Evolutionary conservation across 2,888 invertebrate genomes (phyloP).

Genomic region (Odontomyia ornata): DNA sequence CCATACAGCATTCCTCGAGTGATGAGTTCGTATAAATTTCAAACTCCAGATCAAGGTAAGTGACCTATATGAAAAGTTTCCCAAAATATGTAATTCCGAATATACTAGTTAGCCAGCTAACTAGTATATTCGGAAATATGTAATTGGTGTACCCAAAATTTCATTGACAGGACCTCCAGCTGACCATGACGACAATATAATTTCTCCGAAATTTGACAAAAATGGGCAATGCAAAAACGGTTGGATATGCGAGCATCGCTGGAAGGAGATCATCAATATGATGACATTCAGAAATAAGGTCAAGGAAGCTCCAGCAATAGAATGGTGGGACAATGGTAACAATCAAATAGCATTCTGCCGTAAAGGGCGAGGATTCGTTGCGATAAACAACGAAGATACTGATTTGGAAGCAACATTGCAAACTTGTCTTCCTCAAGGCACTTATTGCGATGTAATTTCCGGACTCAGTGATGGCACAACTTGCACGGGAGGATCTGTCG

Average conservation of each 20-base stretch:
- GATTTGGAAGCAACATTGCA: constrained; percentile 64
- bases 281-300: constrained; percentile 74
- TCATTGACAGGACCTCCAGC: constrained; percentile 66
- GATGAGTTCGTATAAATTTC: constrained; percentile 83
- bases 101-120: not conserved
- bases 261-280: constrained; percentile 79
- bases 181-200: constrained; percentile 64
- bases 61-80: not conserved
- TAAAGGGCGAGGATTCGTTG: constrained; percentile 66
- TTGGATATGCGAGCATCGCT: constrained; percentile 82
- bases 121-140: no score
- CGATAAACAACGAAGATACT: constrained; percentile 47
- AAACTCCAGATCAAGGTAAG: constrained; percentile 59
- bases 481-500: constrained; percentile 66
- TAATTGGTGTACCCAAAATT: not conserved
- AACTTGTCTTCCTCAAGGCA: constrained; percentile 69
- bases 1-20: constrained; percentile 78
- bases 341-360: constrained; percentile 83
- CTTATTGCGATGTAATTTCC: constrained; percentile 75
- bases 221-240: constrained; percentile 69
- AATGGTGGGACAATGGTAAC: constrained; percentile 80
- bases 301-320: constrained; percentile 65
- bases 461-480: constrained; percentile 60
- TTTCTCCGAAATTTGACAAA: constrained; percentile 68
- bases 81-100: not conserved